Base-by-base conservation (phyloP, 1,140 invertebrate genomes). In the Metaphire vulgaris region DNA sequence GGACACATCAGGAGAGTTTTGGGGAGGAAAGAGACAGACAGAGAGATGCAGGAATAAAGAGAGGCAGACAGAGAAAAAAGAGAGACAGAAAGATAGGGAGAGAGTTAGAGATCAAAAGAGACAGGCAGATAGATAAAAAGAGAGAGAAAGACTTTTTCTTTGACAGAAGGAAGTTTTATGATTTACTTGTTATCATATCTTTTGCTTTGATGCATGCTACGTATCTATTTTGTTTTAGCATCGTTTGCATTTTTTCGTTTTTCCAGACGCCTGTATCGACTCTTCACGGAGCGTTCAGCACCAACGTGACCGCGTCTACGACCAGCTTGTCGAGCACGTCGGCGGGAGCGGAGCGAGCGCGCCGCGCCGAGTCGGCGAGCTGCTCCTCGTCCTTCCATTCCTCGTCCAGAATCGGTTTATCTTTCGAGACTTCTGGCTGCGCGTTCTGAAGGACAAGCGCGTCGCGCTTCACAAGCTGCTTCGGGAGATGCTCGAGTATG, bases 401-500 rank as follows among this genome's bases (percentile, higher is more conserved):
- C 32, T 73, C 1, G 41, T 73, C 33, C 72, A 73, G 31, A 34
- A 31, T 16, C 33, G 33, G 72, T 73, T 41, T 34, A 64, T 73
- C 32, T 34, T 21, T 1, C 32, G 72, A 26, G 72, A 73, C 72
- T 73, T 73, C n/a, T 73, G 72, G 72, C 72, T 73, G 34, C 26
- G 26, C 30, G 41, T 73, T 1, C n/a, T 34, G 12, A 15, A n/a
- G 1, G 72, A 73, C n/a, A 41, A 33, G 31, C 14, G 33, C n/a
- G 41, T 73, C 31, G 33, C 34, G 31, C 72, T 73, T 21, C 72
- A 33, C 2, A 73, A 73, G 26, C 72, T 73, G 31, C 30, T 73
- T 15, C 26, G 72, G 16, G 72, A 73, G n/a, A 73, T 73, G 72
- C 41, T 73, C 33, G 72, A 73, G 34, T 64, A 73, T n/a, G 72